Evolutionary conservation across 35 echinoderm and acorn worm species (phyloP), one percentile per base, ranked within the genome.

Genomic region (Apostichopus californicus): DNA sequence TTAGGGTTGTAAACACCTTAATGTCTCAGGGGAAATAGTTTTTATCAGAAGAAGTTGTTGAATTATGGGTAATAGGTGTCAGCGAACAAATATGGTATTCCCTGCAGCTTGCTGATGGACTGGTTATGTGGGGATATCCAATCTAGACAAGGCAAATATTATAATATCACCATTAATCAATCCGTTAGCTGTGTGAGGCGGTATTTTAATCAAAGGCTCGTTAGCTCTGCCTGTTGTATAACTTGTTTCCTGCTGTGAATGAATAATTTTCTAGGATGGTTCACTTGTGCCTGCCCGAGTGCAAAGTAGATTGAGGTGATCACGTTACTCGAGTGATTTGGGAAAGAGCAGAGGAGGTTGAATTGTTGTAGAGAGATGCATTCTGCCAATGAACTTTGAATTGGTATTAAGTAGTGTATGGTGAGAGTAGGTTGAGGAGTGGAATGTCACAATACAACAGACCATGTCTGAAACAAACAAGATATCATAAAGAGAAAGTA

Each of bases 191-290:
- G 13, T 18, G 71, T 75, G 71, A 75, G 71, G 71, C 71, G 17
- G 71, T 75, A 75, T 75, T 75, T 75, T 75, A 75, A 75, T 75
- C 71, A 75, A 75, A 75, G 71, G 71, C 71, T 75, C 71, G 71
- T 75, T 75, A 75, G 71, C 71, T 75, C 17, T 75, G 71, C 71
- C 71, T 75, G 71, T 85, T 85, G 54, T 20, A 59, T 85, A 59
- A 25, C 55, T 58, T 85, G 11, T 58, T 81, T 85, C 21, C 57
- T 59, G 81, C 54, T 58, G 18, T 85, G 81, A 85, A 85, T 57
- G 14, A 85, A 24, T 85, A 60, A 85, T 85, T 85, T 85, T 85
- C 81, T 85, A 85, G 81, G 81, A 85, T 85, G 81, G 81, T 54
- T 85, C 81, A 85, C 56, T 22, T n/a, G 56, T 56, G 81, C 34